These are phyloP conservation scores for Himalopsyche anomala DNA, from an alignment of 2,888 invertebrate genomes.

Conservation along the genomic window DNA sequence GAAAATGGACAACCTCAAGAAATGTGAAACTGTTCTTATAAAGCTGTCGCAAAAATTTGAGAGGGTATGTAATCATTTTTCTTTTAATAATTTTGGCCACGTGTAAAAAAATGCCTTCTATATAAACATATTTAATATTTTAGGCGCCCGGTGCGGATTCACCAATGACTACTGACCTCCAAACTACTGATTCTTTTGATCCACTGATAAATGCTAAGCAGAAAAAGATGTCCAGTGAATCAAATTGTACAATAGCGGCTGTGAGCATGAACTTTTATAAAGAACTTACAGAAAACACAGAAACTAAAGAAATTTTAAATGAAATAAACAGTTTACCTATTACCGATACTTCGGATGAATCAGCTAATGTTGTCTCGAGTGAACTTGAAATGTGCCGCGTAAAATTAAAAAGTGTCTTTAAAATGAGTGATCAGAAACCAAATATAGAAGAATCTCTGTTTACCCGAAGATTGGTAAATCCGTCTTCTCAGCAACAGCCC, in stretches of 20 bases:
- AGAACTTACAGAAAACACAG: conserved; percentile 41
- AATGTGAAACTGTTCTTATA: conserved; percentile 82
- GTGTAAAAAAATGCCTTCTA: background rate
- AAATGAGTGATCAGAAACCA: background rate
- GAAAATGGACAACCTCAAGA: conserved; percentile 81
- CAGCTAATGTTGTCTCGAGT: background rate
- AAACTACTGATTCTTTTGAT: conserved; percentile 3
- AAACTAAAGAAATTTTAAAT: background rate
- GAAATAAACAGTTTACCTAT: background rate
- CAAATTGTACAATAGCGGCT: conserved; percentile 41
- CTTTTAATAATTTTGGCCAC: background rate
- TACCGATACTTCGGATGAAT: background rate
- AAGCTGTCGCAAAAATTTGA: conserved; percentile 82
- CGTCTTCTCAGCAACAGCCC: background rate
- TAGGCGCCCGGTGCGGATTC: background rate
- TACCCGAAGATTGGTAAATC: background rate
- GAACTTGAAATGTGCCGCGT: conserved; percentile 50
- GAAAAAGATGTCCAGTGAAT: background rate
- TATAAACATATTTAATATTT: background rate
- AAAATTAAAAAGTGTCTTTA: conserved; percentile 50
- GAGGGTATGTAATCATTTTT: conserved; percentile 73
- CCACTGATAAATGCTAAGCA: background rate
- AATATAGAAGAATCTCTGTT: background rate
- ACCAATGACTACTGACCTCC: background rate
- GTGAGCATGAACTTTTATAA: conserved; percentile 63